phyloP scores from a whole-genome alignment of 2,888 invertebrate species.

The Epinotia ramella region DNA sequence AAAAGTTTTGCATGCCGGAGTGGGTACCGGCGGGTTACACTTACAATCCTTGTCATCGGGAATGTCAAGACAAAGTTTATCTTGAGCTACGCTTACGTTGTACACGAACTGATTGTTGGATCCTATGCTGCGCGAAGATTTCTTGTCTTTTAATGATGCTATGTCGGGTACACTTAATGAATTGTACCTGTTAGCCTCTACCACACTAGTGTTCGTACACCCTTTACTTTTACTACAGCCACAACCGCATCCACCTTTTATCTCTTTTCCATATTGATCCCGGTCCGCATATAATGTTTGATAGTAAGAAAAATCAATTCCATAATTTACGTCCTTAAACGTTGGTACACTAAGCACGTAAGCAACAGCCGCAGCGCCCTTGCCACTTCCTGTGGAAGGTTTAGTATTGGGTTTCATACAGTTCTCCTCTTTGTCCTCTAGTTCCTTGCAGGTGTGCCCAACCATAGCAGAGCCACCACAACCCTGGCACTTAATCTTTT shows the following conservation, averaged over 20 bases:
- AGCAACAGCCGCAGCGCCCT: slow-evolving; percentile 58
- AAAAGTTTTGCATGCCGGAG: slow-evolving; percentile 74
- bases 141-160: slow-evolving; percentile 47
- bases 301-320: slow-evolving; percentile 58
- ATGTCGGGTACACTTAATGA: slow-evolving; percentile 49
- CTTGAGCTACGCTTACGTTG: slow-evolving; percentile 55
- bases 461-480: slow-evolving; percentile 64
- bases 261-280: slow-evolving; percentile 34
- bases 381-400: slow-evolving; percentile 43
- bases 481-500: slow-evolving; percentile 59
- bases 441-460: slow-evolving; percentile 72
- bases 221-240: slow-evolving; percentile 55
- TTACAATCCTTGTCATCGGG: slow-evolving; percentile 72
- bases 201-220: slow-evolving; percentile 31
- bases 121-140: slow-evolving; percentile 51
- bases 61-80: slow-evolving; percentile 61
- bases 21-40: slow-evolving; percentile 71
- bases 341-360: slow-evolving; percentile 64
- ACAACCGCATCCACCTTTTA: slow-evolving; percentile 51
- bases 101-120: slow-evolving; percentile 55
- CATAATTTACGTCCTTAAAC: slow-evolving; percentile 59
- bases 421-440: slow-evolving; percentile 58
- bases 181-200: slow-evolving; percentile 42
- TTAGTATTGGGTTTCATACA: slow-evolving; percentile 53
- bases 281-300: slow-evolving; percentile 55